Conservation (phyloP, 1,140 invertebrate genomes). For the Thereuonema tuberculata region DNA sequence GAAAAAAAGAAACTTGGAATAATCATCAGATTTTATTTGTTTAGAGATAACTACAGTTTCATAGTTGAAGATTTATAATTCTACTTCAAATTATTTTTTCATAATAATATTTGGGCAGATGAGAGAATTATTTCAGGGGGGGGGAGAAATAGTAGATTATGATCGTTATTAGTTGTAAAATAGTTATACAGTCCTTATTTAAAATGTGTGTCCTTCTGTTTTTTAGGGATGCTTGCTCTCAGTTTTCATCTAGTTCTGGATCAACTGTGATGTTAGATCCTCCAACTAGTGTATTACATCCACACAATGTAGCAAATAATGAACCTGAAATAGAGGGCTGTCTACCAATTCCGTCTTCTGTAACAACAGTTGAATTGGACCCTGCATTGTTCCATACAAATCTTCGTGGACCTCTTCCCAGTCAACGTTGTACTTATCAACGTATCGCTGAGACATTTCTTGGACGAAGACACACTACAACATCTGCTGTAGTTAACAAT, state of each 20-base stretch:
- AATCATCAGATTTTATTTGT: not conserved
- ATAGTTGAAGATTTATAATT: too few species aligned
- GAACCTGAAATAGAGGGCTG: not conserved
- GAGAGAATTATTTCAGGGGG: too few species aligned
- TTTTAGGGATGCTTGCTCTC: conserved; percentile 4
- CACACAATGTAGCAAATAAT: not conserved
- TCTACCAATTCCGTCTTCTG: not conserved
- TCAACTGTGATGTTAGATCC: conserved; percentile 45
- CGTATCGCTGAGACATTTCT: conserved; percentile 20
- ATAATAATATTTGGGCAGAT: too few species aligned
- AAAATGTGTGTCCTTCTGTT: too few species aligned
- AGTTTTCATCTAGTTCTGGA: conserved; percentile 40
- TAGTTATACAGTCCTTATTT: too few species aligned
- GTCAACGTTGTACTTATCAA: conserved; percentile 20
- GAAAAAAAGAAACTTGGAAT: not conserved
- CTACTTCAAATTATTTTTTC: too few species aligned
- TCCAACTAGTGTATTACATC: conserved; percentile 30
- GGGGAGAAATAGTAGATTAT: too few species aligned
- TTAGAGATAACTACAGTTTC: too few species aligned
- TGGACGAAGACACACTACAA: conserved; percentile 15
- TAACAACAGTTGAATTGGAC: not conserved
- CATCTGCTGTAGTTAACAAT: not conserved
- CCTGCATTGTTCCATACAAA: conserved; percentile 11
- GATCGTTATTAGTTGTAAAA: too few species aligned
- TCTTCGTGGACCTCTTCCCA: conserved; percentile 5